Percentiles rank a stretch among this genome's conserved stretches.
phyloP scores from a whole-genome alignment of 2,888 invertebrate species.

The Diloba caeruleocephala region DNA sequence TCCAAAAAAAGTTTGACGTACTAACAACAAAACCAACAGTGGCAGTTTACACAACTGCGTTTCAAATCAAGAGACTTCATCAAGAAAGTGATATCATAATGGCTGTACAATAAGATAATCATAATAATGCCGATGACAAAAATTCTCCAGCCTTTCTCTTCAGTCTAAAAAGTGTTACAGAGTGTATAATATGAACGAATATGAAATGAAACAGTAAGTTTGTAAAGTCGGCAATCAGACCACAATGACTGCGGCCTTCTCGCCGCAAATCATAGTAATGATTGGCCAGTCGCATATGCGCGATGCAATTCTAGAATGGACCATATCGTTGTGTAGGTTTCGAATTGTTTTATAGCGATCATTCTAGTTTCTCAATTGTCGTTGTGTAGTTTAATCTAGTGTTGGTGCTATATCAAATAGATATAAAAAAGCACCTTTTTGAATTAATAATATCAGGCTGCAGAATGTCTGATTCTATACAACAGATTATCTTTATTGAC shows the following conservation, averaged over 20 bases:
- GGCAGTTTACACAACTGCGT: conserved; percentile 39
- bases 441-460: neutral
- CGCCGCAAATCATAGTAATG: conserved; percentile 63
- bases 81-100: conserved; percentile 48
- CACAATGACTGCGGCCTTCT: conserved; percentile 52
- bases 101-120: conserved; percentile 35
- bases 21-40: conserved; percentile 51
- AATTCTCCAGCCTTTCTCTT: conserved; percentile 54
- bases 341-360: conserved; percentile 43
- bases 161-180: conserved; percentile 38
- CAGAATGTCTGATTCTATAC: neutral
- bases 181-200: conserved; percentile 43
- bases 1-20: conserved; percentile 24
- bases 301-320: conserved; percentile 58
- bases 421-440: conserved; percentile 30
- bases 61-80: conserved; percentile 43
- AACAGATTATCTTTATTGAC: neutral
- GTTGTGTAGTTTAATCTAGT: conserved; percentile 29
- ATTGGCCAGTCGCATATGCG: conserved; percentile 51
- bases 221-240: conserved; percentile 54
- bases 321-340: conserved; percentile 48
- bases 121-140: conserved; percentile 46
- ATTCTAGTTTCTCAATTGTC: conserved; percentile 47
- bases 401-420: conserved; percentile 22
- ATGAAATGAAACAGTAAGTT: conserved; percentile 57